Percentiles rank a stretch among this genome's conserved stretches.
These are phyloP conservation scores for Microctonus hyperodae DNA, from an alignment of 2,888 invertebrate species.

Conservation along the genomic window DNA sequence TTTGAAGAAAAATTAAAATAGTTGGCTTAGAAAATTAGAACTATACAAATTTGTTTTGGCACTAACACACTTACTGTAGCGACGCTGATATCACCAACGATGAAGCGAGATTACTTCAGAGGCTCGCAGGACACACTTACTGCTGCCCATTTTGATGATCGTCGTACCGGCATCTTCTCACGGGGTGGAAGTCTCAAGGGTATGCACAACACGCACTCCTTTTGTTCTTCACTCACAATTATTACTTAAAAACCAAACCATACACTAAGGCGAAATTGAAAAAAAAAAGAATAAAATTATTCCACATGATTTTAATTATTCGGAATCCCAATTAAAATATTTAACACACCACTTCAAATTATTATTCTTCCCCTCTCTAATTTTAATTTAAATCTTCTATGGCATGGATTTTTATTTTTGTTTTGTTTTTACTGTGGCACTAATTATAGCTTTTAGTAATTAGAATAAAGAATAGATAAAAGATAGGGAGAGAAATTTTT, in stretches of 20 bases:
- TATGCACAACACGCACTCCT: conserved; percentile 59
- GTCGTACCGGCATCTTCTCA: conserved; percentile 69
- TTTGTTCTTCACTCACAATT: conserved; percentile 38
- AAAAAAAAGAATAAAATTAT: neutral
- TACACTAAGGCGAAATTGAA: neutral
- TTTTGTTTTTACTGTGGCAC: conserved; percentile 45
- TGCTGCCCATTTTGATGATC: conserved; percentile 68
- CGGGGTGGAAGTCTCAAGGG: conserved; percentile 72
- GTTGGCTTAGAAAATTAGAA: conserved; percentile 52
- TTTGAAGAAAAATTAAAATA: conserved; percentile 31
- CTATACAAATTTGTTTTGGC: conserved; percentile 51
- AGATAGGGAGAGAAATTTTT: neutral
- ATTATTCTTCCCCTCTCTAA: neutral
- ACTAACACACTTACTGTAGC: conserved; percentile 62
- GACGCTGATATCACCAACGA: conserved; percentile 69
- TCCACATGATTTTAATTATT: neutral
- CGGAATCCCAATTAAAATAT: neutral
- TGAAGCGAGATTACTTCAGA: conserved; percentile 90
- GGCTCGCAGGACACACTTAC: conserved; percentile 91
- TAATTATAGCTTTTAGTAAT: conserved; percentile 43
- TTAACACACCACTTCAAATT: conserved; percentile 3
- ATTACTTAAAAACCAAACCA: neutral
- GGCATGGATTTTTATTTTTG: conserved; percentile 37
- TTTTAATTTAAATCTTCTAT: conserved; percentile 21
- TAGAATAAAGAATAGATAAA: conserved; percentile 6